Evolutionary conservation across 2,113 vertebrate genomes (phyloP).

Genomic region (Hylia prasina): DNA sequence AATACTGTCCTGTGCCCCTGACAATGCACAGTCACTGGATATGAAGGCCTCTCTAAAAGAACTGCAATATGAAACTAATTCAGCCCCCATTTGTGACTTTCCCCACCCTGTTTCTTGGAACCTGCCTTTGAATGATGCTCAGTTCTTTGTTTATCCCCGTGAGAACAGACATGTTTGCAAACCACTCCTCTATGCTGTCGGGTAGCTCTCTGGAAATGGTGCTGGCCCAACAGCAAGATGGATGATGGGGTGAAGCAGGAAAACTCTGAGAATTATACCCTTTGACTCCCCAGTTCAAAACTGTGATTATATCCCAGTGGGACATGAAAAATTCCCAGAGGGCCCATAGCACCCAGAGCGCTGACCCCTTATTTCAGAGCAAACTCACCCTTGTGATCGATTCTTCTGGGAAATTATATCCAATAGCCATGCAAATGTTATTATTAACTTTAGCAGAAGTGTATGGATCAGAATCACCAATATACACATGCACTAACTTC

Average conservation of each 20-base stretch:
- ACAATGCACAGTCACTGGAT: background rate
- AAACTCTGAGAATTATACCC: background rate
- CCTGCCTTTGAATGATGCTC: background rate
- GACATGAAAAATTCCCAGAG: background rate
- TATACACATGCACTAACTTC: background rate
- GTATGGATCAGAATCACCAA: background rate
- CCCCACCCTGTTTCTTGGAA: background rate
- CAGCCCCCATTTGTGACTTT: fast-evolving
- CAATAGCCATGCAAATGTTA: background rate
- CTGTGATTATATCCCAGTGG: background rate
- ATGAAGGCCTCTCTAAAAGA: background rate
- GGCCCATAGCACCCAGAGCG: background rate
- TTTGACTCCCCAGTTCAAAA: background rate
- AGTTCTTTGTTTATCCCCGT: background rate
- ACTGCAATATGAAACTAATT: background rate
- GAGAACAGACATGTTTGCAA: background rate
- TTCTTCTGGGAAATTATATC: background rate
- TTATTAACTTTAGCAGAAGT: background rate
- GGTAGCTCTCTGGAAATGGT: background rate
- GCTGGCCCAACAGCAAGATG: background rate
- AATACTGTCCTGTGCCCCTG: background rate
- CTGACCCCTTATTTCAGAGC: background rate
- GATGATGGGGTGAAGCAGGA: background rate
- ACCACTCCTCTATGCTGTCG: background rate
- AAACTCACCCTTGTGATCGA: background rate